Evolutionary conservation across 2,113 vertebrate genomes (phyloP).

Genomic region (Hucho hucho): DNA sequence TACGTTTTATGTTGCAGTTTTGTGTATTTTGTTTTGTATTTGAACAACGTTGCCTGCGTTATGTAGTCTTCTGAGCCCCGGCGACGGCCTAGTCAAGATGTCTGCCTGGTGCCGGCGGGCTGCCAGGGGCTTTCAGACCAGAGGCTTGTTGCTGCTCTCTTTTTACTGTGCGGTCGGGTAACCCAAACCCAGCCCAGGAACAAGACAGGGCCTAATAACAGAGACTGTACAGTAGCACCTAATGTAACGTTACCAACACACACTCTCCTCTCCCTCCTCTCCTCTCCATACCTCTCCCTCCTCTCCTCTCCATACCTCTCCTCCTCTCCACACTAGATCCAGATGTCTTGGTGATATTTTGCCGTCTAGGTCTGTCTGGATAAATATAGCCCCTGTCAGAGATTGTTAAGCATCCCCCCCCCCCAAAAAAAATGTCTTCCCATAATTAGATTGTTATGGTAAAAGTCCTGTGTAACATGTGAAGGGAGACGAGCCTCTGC

Average conservation of each 20-base stretch:
- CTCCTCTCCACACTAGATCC: slow-evolving; percentile 44
- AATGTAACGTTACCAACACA: slow-evolving; percentile 46
- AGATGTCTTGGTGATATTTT: slow-evolving; percentile 47
- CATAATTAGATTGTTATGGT: slow-evolving; percentile 55
- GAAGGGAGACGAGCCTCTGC: slow-evolving; percentile 19
- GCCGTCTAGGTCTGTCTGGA: slow-evolving; percentile 40
- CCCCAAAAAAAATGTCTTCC: slow-evolving; percentile 46
- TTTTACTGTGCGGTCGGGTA: slow-evolving; percentile 58
- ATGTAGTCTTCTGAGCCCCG: slow-evolving; percentile 23
- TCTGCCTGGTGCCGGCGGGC: slow-evolving; percentile 46
- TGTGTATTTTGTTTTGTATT: slow-evolving; percentile 24
- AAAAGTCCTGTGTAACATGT: slow-evolving; percentile 46
- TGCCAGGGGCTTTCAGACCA: slow-evolving; percentile 54
- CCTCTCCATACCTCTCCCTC: slow-evolving; percentile 39
- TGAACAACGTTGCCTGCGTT: slow-evolving; percentile 19
- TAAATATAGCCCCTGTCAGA: slow-evolving; percentile 54
- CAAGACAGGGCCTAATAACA: slow-evolving; percentile 59
- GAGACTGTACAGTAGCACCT: slow-evolving; percentile 55
- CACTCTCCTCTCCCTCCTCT: slow-evolving; percentile 17
- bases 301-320: slow-evolving; percentile 35
- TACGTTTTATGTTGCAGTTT: slow-evolving; percentile 28
- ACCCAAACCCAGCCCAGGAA: slow-evolving; percentile 65
- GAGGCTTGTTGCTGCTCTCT: slow-evolving; percentile 38
- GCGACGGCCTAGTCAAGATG: slow-evolving; percentile 26
- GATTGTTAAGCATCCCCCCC: slow-evolving; percentile 33